A percentile compares a stretch with the other conserved stretches of the same genome.
These are phyloP conservation scores for Cephus runcator DNA, from an alignment of 2,888 invertebrate genomes.

Conservation along the genomic window DNA sequence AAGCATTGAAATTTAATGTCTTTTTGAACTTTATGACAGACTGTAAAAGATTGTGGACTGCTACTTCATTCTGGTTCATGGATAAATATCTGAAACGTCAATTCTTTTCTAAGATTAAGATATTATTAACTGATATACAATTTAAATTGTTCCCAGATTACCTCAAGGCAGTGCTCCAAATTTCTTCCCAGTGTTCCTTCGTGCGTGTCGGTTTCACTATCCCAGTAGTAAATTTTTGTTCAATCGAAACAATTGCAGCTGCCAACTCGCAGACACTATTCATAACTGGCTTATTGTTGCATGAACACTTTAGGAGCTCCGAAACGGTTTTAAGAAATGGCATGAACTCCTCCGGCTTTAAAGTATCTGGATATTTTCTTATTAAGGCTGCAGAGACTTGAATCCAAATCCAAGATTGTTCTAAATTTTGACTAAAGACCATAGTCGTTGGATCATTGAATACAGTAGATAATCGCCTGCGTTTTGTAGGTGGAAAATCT, in stretches of 20 bases:
- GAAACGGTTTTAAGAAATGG: constrained; percentile 61
- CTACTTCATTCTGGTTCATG: constrained; percentile 63
- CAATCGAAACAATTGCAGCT: constrained; percentile 50
- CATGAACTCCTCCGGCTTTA: constrained; percentile 57
- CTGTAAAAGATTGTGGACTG: constrained; percentile 64
- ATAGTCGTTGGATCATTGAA: constrained; percentile 46
- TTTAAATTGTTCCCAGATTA: constrained; percentile 30
- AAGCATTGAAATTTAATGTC: constrained; percentile 50
- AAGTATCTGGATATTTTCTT: constrained; percentile 61
- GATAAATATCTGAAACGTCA: constrained; percentile 63
- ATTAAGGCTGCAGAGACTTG: constrained; percentile 60
- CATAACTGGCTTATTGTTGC: constrained; percentile 54
- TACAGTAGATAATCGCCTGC: constrained; percentile 44
- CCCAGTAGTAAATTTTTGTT: constrained; percentile 35
- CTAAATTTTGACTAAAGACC: constrained; percentile 51
- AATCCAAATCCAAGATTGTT: constrained; percentile 63
- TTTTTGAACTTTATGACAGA: constrained; percentile 58
- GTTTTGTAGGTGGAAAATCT: constrained; percentile 40
- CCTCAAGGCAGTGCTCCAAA: constrained; percentile 64
- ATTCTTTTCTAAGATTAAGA: neutral
- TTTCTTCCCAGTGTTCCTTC: constrained; percentile 55
- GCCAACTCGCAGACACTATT: constrained; percentile 60
- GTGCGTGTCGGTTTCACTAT: constrained; percentile 32
- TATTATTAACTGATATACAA: constrained; percentile 1
- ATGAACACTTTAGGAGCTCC: constrained; percentile 46